Base-by-base conservation (phyloP, 2,797 vertebrate species). In the Micropoecilia bifurca region DNA sequence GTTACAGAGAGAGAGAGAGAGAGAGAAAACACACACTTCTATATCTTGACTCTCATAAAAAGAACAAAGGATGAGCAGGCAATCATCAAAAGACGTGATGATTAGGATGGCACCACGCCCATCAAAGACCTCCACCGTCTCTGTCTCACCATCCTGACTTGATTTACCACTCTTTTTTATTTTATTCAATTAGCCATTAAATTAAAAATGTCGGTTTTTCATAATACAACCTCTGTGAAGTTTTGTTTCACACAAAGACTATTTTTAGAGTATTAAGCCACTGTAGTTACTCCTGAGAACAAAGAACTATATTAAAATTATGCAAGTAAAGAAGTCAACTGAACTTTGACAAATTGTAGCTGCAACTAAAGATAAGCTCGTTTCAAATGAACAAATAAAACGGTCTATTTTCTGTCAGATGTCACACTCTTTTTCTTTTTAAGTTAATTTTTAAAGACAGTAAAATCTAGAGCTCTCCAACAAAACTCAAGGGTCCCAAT, bases 81-180 rank as follows among this genome's bases (percentile, higher is more conserved):
- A 76, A 73, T 63, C 33, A 86, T 86, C 50, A 80, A 80, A 84
- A 28, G 61, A 71, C 18, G 25, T 61, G 57, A 74, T 47, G 76
- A 80, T 50, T 48, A 43, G 66, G 63, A 43, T 77, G n/a, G 36
- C 53, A 75, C 83, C 92, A 92, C 92, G 71, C 93, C 92, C 87
- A 87, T 89, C 85, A 81, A 83, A 92, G 83, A 77, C 71, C 78
- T 57, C 77, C 71, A 84, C 84, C 68, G 82, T 74, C 59, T 36
- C 84, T 61, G 82, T 74, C 59, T 36, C n/a, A 78, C 74, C 55
- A 45, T 14, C 8, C 16, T 36, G 25, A 14, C 25, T 55, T 14
- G 2, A 50, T 55, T 77, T 55, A 13, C 1, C 4, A 3, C 20
- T 43, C 7, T 57, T 13, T 8, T 14, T 46, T 50, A 25, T 41